A percentile compares a stretch with the other conserved stretches of the same genome.
phyloP scores from a whole-genome alignment of 2,888 invertebrate genomes.

The Agonopterix subpropinquella region DNA sequence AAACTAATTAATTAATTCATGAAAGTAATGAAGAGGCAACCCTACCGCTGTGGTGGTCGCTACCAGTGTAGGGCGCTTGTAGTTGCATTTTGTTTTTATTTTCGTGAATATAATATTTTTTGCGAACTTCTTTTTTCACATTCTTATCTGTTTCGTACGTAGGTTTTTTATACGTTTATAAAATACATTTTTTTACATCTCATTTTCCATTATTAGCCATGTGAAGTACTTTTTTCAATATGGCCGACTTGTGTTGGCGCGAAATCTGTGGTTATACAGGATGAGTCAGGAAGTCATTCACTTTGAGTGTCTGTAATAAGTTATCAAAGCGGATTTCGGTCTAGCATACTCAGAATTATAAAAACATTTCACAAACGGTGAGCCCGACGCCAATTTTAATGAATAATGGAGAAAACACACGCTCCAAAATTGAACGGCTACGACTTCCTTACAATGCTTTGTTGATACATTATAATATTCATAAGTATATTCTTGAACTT shows the following conservation, averaged over 20 bases:
- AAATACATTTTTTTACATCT: slow-evolving; percentile 11
- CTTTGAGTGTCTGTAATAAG: too few relatives aligned
- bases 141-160: slow-evolving; percentile 36
- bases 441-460: too few relatives aligned
- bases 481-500: too few relatives aligned
- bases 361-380: too few relatives aligned
- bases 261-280: neutral
- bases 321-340: too few relatives aligned
- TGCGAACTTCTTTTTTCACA: slow-evolving; percentile 37
- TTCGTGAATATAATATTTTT: slow-evolving; percentile 44
- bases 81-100: slow-evolving; percentile 21
- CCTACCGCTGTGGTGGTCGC: slow-evolving; percentile 33
- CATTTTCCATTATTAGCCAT: slow-evolving; percentile 15
- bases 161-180: slow-evolving; percentile 22
- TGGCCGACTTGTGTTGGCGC: slow-evolving; percentile 1
- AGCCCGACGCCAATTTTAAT: too few relatives aligned
- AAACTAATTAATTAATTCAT: neutral
- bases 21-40: slow-evolving; percentile 19
- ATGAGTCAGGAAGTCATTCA: too few relatives aligned
- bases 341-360: too few relatives aligned
- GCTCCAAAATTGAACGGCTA: too few relatives aligned
- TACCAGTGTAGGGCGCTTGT: slow-evolving; percentile 42
- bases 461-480: too few relatives aligned
- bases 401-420: too few relatives aligned
- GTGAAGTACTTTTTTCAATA: slow-evolving; percentile 2